Evolutionary conservation across 2,113 vertebrate genomes (phyloP).

Genomic region (Empidonax alnorum): DNA sequence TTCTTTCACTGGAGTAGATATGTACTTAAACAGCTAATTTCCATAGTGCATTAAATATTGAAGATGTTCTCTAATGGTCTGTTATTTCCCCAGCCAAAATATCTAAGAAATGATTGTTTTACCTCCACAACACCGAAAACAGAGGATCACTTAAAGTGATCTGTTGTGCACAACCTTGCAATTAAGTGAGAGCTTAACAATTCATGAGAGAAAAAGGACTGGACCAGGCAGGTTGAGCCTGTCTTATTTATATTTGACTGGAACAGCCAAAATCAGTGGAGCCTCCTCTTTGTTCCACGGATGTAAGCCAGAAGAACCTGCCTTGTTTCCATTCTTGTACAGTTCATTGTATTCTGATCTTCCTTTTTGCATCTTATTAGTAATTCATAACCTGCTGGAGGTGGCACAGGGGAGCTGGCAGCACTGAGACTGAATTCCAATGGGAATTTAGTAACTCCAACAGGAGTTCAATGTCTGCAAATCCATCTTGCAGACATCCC

Average conservation of each 20-base stretch:
- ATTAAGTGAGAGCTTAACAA: not conserved
- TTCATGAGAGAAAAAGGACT: not conserved
- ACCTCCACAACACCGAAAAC: not conserved
- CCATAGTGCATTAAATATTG: slow-evolving; percentile 52
- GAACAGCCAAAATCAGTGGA: not conserved
- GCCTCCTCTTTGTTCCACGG: not conserved
- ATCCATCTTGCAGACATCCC: fast-evolving
- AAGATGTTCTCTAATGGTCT: not conserved
- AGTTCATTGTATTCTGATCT: not conserved
- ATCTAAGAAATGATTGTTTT: slow-evolving; percentile 38
- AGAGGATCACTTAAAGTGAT: not conserved
- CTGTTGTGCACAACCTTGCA: slow-evolving; percentile 21
- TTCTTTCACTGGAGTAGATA: not conserved
- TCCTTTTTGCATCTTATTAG: not conserved
- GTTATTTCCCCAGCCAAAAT: slow-evolving; percentile 23
- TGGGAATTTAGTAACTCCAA: not conserved
- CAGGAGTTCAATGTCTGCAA: fast-evolving
- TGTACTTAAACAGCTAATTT: slow-evolving; percentile 56
- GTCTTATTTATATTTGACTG: not conserved
- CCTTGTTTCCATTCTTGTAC: not conserved
- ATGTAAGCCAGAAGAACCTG: not conserved
- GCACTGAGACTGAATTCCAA: not conserved
- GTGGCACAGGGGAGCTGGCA: not conserved
- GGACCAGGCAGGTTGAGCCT: not conserved
- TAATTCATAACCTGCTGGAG: not conserved